Evolutionary conservation across 2,797 vertebrate genomes (phyloP).

Genomic region (Onychomys arenicola): DNA sequence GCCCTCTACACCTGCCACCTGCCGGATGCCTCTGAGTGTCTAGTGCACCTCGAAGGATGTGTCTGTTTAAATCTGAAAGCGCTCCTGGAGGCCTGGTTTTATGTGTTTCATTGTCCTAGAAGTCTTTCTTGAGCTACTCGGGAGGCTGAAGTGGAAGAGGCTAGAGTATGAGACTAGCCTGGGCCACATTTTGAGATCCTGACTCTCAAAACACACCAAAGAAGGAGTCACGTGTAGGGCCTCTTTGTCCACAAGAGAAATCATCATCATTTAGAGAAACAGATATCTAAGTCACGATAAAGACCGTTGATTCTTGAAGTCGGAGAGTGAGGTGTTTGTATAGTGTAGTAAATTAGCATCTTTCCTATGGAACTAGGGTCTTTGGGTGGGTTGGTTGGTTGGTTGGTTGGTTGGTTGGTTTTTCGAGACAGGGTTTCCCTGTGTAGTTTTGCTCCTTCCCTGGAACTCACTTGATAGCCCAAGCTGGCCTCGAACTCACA

Average conservation of each 20-base stretch:
- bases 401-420: no score
- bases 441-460: no score
- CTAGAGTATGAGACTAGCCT: neutral
- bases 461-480: no score
- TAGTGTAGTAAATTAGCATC: neutral
- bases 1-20: neutral
- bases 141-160: neutral
- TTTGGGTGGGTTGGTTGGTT: no score
- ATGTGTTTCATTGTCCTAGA: neutral
- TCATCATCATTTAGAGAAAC: neutral
- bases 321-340: neutral
- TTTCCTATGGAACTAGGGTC: neutral
- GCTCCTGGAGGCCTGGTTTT: neutral
- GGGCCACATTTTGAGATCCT: neutral
- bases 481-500: no score
- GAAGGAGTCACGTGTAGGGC: neutral
- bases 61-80: neutral
- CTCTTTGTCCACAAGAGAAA: neutral
- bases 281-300: neutral
- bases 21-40: neutral
- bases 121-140: neutral
- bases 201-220: neutral
- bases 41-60: neutral
- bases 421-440: no score
- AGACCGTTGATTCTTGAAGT: slow-evolving; percentile 8